Percentiles rank a stretch among this genome's conserved stretches.
Conservation (phyloP, 1,140 invertebrate species). For the Ladona fulva region DNA sequence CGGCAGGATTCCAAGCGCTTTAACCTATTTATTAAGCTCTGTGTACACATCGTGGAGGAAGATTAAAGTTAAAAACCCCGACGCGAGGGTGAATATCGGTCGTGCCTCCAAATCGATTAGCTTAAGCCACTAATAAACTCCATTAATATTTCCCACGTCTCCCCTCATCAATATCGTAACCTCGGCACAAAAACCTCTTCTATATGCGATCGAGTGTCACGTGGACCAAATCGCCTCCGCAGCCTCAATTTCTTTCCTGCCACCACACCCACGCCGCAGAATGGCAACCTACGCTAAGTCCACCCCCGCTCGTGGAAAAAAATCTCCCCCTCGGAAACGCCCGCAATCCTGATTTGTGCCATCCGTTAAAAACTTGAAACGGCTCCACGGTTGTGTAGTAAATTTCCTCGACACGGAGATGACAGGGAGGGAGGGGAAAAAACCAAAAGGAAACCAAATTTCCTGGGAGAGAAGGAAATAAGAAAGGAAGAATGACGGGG, state of each 20-base stretch:
- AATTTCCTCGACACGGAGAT: neutral
- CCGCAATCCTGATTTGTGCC: neutral
- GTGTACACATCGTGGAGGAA: too few species aligned
- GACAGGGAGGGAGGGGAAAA: neutral
- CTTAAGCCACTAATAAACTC: neutral
- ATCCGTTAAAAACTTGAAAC: neutral
- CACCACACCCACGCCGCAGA: neutral
- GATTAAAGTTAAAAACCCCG: too few species aligned
- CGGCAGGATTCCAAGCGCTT: too few species aligned
- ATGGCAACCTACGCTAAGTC: neutral
- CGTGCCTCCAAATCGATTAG: neutral
- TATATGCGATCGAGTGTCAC: neutral
- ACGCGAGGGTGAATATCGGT: too few species aligned
- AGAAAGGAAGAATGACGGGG: neutral
- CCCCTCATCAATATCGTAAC: neutral
- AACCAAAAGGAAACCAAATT: neutral
- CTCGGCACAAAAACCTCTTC: neutral
- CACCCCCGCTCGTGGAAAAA: neutral
- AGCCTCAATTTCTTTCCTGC: neutral
- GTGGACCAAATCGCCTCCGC: neutral
- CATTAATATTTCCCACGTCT: neutral
- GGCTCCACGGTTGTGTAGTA: neutral
- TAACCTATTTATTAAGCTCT: too few species aligned
- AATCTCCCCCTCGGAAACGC: neutral
- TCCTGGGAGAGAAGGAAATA: neutral